Conservation (phyloP, 2,888 invertebrate species). For the Cartodere bifasciata region DNA sequence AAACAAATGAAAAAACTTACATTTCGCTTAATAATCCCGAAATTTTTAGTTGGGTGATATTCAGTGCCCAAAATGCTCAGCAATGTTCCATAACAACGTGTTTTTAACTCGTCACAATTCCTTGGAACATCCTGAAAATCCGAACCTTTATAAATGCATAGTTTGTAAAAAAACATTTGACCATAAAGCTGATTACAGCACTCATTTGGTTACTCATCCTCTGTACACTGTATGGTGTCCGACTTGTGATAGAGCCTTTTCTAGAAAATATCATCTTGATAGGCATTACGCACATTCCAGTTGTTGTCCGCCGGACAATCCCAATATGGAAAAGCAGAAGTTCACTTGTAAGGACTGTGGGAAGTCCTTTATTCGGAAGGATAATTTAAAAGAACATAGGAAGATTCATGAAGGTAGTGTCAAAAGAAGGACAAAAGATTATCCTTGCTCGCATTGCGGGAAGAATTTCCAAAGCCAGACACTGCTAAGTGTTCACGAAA, state of each 20-base stretch:
- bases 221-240: constrained; percentile 50
- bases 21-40: constrained; percentile 1
- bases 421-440: constrained; percentile 42
- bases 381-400: constrained; percentile 59
- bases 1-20: constrained; percentile 13
- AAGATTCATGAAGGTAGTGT: constrained; percentile 51
- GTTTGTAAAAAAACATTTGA: constrained; percentile 56
- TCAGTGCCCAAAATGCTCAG: constrained; percentile 50
- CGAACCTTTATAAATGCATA: constrained; percentile 47
- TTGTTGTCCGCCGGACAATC: no score
- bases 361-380: constrained; percentile 53
- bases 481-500: constrained; percentile 48
- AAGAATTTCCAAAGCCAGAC: constrained; percentile 53
- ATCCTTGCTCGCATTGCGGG: constrained; percentile 48
- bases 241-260: constrained; percentile 58
- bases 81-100: constrained; percentile 56
- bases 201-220: constrained; percentile 57
- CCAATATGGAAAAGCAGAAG: no score
- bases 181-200: constrained; percentile 44
- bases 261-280: constrained; percentile 61
- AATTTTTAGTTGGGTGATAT: constrained; percentile 37
- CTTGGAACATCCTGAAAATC: constrained; percentile 52
- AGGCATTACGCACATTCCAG: no score
- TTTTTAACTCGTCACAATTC: constrained; percentile 52
- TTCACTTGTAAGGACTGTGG: constrained; percentile 47